phyloP scores from a whole-genome alignment of 2,113 vertebrate species.

The Macquaria australasica region DNA sequence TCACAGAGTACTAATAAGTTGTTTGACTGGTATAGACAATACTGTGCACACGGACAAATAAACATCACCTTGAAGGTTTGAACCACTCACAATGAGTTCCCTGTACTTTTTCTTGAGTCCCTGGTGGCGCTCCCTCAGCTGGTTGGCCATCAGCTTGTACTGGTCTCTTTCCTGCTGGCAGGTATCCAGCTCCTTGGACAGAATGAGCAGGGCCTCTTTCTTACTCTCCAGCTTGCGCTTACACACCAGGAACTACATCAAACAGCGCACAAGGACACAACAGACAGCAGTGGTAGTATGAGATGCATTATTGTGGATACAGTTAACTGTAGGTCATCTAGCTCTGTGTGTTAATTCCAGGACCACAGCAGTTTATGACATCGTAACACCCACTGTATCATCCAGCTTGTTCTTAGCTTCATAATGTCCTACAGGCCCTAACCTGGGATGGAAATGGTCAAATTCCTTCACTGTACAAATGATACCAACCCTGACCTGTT shows the following conservation, averaged over 20 bases:
- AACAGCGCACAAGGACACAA: not conserved
- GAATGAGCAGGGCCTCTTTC: constrained; percentile 95
- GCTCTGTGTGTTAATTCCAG: not conserved
- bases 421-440: not conserved
- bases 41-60: not conserved
- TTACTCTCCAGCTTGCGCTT: constrained; percentile 98
- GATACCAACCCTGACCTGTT: constrained; percentile 4
- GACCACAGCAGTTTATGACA: not conserved
- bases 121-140: constrained; percentile 95
- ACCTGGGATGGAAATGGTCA: not conserved
- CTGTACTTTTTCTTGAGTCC: constrained; percentile 96
- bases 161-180: constrained; percentile 98
- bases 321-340: too few relatives aligned
- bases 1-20: too few relatives aligned
- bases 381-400: too few relatives aligned
- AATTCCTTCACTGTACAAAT: constrained; percentile 11
- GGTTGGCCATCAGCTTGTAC: constrained; percentile 98
- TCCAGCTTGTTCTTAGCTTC: not conserved
- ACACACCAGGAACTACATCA: constrained; percentile 91
- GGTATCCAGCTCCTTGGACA: constrained; percentile 97
- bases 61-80: not conserved
- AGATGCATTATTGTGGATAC: not conserved
- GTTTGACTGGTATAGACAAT: not conserved
- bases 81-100: constrained; percentile 92
- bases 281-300: not conserved